Conservation (phyloP, 1,140 invertebrate species). For the Ips typographus region DNA sequence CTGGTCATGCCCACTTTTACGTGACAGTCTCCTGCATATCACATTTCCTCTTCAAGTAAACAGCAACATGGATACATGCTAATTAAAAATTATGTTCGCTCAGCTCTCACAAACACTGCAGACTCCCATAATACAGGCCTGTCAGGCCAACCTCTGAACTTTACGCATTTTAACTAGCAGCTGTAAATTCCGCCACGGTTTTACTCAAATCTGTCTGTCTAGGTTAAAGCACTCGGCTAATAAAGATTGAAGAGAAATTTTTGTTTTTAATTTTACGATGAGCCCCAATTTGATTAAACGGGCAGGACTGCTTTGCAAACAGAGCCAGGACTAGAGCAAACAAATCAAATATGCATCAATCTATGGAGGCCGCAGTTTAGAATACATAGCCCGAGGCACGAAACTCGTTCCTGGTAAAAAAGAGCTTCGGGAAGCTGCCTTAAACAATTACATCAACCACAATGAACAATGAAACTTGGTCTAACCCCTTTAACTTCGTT, state of each 20-base stretch:
- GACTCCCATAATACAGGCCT: slow-evolving; percentile 24
- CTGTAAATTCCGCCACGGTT: slow-evolving; percentile 7
- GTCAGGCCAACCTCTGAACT: slow-evolving; percentile 32
- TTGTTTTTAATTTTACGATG: too few relatives aligned
- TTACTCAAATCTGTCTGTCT: not conserved
- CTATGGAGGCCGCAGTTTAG: slow-evolving; percentile 22
- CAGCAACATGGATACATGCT: slow-evolving; percentile 32
- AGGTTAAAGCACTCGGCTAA: too few relatives aligned
- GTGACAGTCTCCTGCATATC: slow-evolving; percentile 25
- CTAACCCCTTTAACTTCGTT: too few relatives aligned
- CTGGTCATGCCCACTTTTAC: not conserved
- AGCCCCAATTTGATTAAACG: too few relatives aligned
- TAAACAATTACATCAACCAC: too few relatives aligned
- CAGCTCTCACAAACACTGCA: slow-evolving; percentile 13
- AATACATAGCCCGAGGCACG: slow-evolving; percentile 25
- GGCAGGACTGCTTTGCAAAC: slow-evolving; percentile 10
- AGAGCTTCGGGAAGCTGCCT: too few relatives aligned
- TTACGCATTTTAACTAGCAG: slow-evolving; percentile 31
- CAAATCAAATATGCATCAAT: slow-evolving; percentile 35
- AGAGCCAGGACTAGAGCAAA: slow-evolving; percentile 31
- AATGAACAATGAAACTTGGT: too few relatives aligned
- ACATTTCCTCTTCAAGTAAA: slow-evolving; percentile 30
- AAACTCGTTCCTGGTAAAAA: slow-evolving; percentile 3
- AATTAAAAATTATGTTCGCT: slow-evolving; percentile 35
- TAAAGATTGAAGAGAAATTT: too few relatives aligned